Evolutionary conservation across 2,888 invertebrate species (phyloP), one percentile per base, ranked within the genome.

Genomic region (Periphyllus acericola): DNA sequence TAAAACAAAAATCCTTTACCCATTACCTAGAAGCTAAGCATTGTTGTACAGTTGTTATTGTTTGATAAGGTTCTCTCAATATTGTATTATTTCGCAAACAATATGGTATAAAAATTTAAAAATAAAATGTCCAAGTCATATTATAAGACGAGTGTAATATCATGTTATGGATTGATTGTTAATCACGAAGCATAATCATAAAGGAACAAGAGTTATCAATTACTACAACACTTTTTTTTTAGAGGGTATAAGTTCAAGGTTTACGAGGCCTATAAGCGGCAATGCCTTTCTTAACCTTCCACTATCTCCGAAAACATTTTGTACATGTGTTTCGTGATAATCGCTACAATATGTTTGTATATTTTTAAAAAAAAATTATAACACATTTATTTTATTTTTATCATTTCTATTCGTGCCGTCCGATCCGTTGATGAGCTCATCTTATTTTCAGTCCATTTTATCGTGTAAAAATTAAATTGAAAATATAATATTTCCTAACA

Each of bases 181-280:
- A 46, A 46, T 46, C 46, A 14, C 36, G 36, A 36, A 46, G 46
- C 21, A 60, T 60, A 6, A 60, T 60, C 19, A 60, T 60, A 68
- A n/a, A 60, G 60, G n/a, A 66, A 80, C 60, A 60, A 17, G 21
- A 32, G n/a, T 36, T 68, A 68, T 68, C 29, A 36, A 36, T 34
- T 55, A 55, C 55, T 80, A 46, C 21, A 68, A 32, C n/a, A 40
- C 32, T 46, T 46, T 46, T 80, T 40, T 9, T 36, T 29, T 6
- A 46, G 46, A 82, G 71, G 71, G 68, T 68, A 82, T 46, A 46
- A 82, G 81, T 82, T 82, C 81, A 82, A 71, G 46, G 81, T 46
- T 71, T 71, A n/a, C n/a, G n/a, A n/a, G n/a, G 46, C 71, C 32
- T 25, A n/a, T 46, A 46, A 29, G 29, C 11, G 14, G 29, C 17